Conservation (phyloP, 2,797 vertebrate species). For the Hypotaenidia philippensis region DNA sequence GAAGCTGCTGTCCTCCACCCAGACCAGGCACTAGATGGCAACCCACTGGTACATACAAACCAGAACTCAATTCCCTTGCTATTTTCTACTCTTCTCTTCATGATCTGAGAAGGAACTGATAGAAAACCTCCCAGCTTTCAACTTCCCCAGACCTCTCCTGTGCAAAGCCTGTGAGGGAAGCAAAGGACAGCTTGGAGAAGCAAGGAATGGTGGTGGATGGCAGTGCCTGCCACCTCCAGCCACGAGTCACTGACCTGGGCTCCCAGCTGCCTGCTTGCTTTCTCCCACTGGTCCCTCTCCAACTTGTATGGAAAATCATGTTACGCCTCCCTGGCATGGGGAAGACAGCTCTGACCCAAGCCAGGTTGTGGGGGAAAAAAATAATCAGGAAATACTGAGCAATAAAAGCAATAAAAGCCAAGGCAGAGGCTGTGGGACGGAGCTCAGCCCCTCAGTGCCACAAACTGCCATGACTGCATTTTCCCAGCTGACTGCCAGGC, state of each 20-base stretch:
- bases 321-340: slow-evolving; percentile 11
- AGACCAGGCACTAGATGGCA: not conserved
- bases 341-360: not conserved
- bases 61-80: not conserved
- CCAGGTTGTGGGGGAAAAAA: not conserved
- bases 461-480: slow-evolving; percentile 33
- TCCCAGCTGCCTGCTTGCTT: not conserved
- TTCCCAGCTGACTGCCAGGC: slow-evolving; percentile 56
- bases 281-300: not conserved
- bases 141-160: not conserved
- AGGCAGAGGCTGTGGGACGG: not conserved
- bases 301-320: not conserved
- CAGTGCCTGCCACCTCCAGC: not conserved
- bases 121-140: not conserved
- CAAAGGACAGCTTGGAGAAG: not conserved
- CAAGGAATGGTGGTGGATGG: accelerated
- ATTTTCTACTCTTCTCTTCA: not conserved
- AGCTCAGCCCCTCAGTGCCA: not conserved
- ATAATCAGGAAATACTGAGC: slow-evolving; percentile 22
- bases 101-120: accelerated
- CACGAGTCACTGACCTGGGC: not conserved
- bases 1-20: not conserved
- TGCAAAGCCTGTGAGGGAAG: not conserved
- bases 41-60: not conserved
- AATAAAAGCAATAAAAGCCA: slow-evolving; percentile 3